phyloP scores from a whole-genome alignment of 2,797 vertebrate species.

The Rhabdomys pumilio region DNA sequence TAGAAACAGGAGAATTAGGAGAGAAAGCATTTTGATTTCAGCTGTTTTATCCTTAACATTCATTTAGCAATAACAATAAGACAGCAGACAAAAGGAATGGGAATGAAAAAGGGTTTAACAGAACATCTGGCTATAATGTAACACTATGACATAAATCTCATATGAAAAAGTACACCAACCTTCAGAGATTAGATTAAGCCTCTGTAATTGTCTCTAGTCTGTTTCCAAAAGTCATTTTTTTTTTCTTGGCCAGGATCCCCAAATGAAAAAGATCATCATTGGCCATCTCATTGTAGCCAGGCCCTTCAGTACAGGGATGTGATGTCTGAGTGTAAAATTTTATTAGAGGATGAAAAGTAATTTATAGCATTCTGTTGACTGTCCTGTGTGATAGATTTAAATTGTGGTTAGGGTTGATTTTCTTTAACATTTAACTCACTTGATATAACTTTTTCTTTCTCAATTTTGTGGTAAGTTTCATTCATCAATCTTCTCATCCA shows the following conservation, averaged over 20 bases:
- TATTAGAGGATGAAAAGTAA: neutral
- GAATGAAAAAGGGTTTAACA: neutral
- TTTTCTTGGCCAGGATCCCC: neutral
- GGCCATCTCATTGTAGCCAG: neutral
- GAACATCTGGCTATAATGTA: neutral
- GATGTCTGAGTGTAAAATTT: neutral
- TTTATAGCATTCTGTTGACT: neutral
- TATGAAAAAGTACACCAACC: neutral
- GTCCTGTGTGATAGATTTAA: neutral
- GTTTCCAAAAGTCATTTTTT: neutral
- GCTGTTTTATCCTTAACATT: neutral
- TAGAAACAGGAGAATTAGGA: neutral
- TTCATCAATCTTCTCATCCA: neutral
- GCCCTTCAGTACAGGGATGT: neutral
- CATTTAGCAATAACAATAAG: neutral
- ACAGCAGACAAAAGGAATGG: too few relatives aligned
- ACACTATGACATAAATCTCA: neutral
- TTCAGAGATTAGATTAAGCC: neutral
- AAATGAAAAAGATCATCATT: too few relatives aligned
- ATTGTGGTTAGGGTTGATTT: neutral
- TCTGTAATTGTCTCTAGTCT: neutral
- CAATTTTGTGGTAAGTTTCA: neutral
- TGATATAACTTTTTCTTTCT: neutral
- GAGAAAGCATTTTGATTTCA: neutral
- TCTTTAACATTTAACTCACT: neutral